These are phyloP conservation scores for Xenopus petersii DNA, from an alignment of 2,797 vertebrate genomes.

Conservation along the genomic window DNA sequence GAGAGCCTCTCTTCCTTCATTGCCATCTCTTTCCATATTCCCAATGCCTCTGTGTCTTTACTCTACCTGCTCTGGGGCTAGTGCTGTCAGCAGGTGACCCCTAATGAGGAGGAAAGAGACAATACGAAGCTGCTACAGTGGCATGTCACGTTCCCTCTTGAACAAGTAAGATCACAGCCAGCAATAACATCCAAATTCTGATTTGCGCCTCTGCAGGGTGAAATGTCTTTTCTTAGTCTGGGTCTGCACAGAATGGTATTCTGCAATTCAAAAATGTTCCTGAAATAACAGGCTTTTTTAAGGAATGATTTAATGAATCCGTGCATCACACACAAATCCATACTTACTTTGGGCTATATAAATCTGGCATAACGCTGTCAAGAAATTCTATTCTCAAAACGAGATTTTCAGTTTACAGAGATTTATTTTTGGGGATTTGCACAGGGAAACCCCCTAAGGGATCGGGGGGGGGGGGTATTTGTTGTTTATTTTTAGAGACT, in stretches of 20 bases:
- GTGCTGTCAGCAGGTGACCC: conserved; percentile 13
- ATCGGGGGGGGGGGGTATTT: too few relatives aligned
- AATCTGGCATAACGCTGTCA: conserved; percentile 9
- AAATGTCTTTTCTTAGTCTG: neutral
- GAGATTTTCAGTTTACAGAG: conserved; percentile 2
- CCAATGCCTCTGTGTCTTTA: conserved; percentile 3
- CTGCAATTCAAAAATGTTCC: neutral
- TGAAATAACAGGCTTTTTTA: conserved; percentile 10
- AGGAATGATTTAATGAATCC: conserved; percentile 32
- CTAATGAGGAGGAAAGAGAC: conserved; percentile 14
- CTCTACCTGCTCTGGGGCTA: neutral
- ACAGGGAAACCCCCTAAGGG: too few relatives aligned
- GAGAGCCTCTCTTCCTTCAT: too few relatives aligned
- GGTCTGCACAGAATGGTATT: neutral
- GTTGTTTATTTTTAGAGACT: too few relatives aligned
- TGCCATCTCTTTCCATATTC: neutral
- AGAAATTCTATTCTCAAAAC: neutral
- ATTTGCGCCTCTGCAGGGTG: neutral
- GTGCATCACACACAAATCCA: neutral
- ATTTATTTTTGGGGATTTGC: too few relatives aligned
- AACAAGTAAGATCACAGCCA: too few relatives aligned
- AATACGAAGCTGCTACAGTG: neutral
- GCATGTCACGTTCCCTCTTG: neutral
- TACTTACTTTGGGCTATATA: conserved; percentile 11
- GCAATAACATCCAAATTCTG: too few relatives aligned